Conservation (phyloP, 2,888 invertebrate genomes). For the Branchipolynoe longqiensis region DNA sequence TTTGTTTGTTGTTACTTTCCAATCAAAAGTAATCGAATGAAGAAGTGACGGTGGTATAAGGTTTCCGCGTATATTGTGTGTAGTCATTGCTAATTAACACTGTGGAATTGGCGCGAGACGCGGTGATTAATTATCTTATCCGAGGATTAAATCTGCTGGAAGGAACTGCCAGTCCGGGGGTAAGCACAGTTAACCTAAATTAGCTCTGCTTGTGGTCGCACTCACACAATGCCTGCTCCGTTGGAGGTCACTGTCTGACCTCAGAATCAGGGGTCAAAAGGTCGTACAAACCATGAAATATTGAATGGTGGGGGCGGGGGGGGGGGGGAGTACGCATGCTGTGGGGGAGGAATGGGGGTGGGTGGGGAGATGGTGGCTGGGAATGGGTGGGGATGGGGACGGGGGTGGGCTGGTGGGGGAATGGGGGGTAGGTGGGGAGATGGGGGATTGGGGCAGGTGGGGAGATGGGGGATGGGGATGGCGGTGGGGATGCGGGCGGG, state of each 20-base stretch:
- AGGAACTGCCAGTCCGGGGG: neutral
- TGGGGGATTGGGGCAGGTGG: too few relatives aligned
- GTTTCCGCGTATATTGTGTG: slow-evolving; percentile 29
- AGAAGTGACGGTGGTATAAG: neutral
- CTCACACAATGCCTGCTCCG: neutral
- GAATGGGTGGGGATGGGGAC: too few relatives aligned
- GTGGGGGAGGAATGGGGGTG: too few relatives aligned
- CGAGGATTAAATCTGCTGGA: neutral
- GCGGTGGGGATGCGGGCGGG: too few relatives aligned
- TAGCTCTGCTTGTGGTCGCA: neutral
- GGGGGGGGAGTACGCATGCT: too few relatives aligned
- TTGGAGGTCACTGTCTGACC: neutral
- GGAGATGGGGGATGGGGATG: too few relatives aligned
- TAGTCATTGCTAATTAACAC: neutral
- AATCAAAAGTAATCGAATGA: slow-evolving; percentile 17
- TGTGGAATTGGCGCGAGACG: neutral
- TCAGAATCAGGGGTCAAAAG: neutral
- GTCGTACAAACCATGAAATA: neutral
- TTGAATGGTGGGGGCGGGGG: neutral
- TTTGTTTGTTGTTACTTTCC: neutral
- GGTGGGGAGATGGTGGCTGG: too few relatives aligned
- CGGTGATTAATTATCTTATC: slow-evolving; percentile 23
- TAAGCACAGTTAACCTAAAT: neutral
- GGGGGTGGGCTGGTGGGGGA: too few relatives aligned
- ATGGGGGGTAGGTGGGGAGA: too few relatives aligned